phyloP scores from a whole-genome alignment of 1,140 invertebrate genomes.

The Venturia canescens region DNA sequence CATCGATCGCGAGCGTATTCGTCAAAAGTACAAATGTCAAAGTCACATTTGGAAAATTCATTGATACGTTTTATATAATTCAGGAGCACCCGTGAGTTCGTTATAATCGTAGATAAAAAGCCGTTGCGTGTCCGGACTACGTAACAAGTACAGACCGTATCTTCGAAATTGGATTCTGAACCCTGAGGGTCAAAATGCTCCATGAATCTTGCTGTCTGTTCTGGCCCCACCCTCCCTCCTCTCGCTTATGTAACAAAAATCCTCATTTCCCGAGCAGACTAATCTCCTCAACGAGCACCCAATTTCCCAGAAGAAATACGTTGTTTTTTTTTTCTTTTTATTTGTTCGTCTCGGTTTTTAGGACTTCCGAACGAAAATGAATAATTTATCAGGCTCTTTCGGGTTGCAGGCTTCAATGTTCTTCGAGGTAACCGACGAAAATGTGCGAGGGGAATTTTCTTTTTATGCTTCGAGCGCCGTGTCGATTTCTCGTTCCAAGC shows the following conservation, averaged over 20 bases:
- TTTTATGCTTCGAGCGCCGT: too few relatives aligned
- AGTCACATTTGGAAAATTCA: too few relatives aligned
- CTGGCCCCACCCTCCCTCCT: not conserved
- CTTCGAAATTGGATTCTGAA: not conserved
- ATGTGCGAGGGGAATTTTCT: too few relatives aligned
- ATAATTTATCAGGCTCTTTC: not conserved
- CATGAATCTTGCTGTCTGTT: not conserved
- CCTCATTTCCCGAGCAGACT: not conserved
- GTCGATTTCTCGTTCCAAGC: too few relatives aligned
- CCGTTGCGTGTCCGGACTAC: not conserved
- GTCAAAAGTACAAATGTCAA: too few relatives aligned
- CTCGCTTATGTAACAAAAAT: not conserved
- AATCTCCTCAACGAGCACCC: not conserved
- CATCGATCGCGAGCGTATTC: too few relatives aligned
- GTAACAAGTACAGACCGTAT: too few relatives aligned
- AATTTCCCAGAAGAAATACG: slow-evolving; percentile 1
- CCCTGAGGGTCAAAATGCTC: not conserved
- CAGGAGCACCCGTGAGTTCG: too few relatives aligned
- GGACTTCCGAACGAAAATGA: not conserved
- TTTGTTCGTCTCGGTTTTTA: too few relatives aligned
- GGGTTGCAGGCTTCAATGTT: not conserved
- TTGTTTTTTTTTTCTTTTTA: not conserved
- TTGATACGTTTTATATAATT: too few relatives aligned
- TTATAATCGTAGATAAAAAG: slow-evolving; percentile 1
- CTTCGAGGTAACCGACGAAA: not conserved